Base-by-base conservation (phyloP, 1,140 invertebrate species). In the Macrocentrus cingulum region DNA sequence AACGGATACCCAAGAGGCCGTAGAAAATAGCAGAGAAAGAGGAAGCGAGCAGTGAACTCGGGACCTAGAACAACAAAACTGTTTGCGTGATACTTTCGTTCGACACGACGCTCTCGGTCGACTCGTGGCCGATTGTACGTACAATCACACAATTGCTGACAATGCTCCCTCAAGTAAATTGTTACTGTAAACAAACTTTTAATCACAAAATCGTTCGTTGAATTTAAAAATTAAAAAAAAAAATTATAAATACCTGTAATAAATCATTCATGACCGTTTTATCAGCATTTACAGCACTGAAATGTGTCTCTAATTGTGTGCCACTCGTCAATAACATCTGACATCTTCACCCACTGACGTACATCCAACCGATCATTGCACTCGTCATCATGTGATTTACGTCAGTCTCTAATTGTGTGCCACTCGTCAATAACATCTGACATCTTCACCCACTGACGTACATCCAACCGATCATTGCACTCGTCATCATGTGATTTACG, bases 61-160 rank as follows among this genome's bases (percentile, higher is more conserved):
- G 46, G 64, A 69, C 65, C 67, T 61, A 72, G 68, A 72, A 72
- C 67, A 72, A 70, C 70, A 72, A 67, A 72, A 69, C 70, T 68
- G 70, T 70, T 70, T 64, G 67, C 62, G 70, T 72, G 69, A 72
- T 72, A 72, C 70, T 72, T 72, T 70, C 65, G 54, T 70, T 69
- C 63, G 56, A 48, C 59, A 56, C 15, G 23, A 34, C 48, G 9
- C 34, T 50, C 19, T 54, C 34, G 36, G n/a, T 4, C 13, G 13
- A 8, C 8, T n/a, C 36, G 8, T 8, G 15, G 8, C 8, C 11
- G 36, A 39, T 15, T 13, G 13, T 15, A 39, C 36, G 36, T 39
- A 39, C 13, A 39, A 4, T 8, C 3, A 5, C 25, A 29, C 25
- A 9, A 29, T 29, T 29, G 25, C 25, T 29, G 25, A 29, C 25